These are phyloP conservation scores for Sparus aurata DNA, from an alignment of 2,797 vertebrate genomes.

Conservation along the genomic window DNA sequence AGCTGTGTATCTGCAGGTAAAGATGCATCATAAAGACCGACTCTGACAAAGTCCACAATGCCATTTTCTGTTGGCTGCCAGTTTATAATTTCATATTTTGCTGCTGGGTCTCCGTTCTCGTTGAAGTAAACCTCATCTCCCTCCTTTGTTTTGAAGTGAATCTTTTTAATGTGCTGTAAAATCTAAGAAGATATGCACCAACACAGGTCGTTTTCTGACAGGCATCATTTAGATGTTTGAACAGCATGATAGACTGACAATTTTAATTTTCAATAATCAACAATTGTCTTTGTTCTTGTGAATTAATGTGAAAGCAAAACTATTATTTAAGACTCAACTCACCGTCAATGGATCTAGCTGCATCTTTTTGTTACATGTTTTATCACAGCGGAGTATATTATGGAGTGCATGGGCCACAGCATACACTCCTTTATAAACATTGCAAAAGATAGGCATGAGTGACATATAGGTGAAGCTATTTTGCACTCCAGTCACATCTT, in stretches of 20 bases:
- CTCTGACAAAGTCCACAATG: not conserved
- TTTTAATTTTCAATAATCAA: too few species aligned
- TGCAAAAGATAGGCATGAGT: constrained; percentile 80
- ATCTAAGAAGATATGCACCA: not conserved
- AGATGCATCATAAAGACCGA: not conserved
- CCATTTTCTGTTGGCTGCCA: not conserved
- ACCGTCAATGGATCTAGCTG: constrained; percentile 69
- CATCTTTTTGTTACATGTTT: constrained; percentile 60
- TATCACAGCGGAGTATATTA: constrained; percentile 60
- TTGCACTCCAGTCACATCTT: constrained; percentile 63
- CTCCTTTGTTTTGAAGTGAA: not conserved
- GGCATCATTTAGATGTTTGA: not conserved
- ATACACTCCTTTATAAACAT: constrained; percentile 48
- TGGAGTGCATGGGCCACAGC: constrained; percentile 43
- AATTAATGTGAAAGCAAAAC: too few species aligned
- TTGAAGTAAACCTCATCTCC: not conserved
- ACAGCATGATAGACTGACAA: not conserved
- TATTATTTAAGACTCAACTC: constrained; percentile 15
- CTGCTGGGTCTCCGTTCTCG: not conserved
- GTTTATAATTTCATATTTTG: not conserved
- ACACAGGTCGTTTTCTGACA: not conserved
- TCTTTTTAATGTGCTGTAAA: not conserved
- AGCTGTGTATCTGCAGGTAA: not conserved
- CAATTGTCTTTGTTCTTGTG: too few species aligned
- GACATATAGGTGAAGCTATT: constrained; percentile 81